phyloP scores from a whole-genome alignment of 2,113 vertebrate species.

The Chaetodon trifascialis region DNA sequence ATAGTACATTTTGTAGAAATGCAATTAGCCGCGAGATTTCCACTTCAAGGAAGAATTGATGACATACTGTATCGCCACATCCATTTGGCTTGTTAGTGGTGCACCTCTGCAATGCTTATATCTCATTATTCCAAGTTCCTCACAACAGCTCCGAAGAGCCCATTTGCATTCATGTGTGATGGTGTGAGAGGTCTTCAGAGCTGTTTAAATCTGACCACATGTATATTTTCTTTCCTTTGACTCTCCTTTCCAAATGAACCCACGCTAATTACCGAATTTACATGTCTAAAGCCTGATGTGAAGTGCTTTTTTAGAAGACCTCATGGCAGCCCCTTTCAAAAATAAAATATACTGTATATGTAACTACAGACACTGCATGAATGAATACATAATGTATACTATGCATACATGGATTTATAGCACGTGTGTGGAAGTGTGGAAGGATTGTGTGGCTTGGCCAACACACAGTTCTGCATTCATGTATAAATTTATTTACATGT shows the following conservation, averaged over 20 bases:
- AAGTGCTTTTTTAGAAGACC: constrained; percentile 1
- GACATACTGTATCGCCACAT: background rate
- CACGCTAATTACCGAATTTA: constrained; percentile 5
- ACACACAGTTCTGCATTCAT: background rate
- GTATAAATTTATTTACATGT: no score
- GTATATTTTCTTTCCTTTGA: constrained; percentile 1
- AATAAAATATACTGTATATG: background rate
- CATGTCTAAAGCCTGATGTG: background rate
- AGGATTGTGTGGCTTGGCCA: background rate
- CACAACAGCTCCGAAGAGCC: constrained; percentile 8
- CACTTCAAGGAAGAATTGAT: constrained; percentile 11
- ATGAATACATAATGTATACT: background rate
- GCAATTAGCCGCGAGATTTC: constrained; percentile 17
- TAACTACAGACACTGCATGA: background rate
- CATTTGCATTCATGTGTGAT: constrained; percentile 32
- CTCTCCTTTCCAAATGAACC: background rate
- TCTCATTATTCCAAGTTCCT: constrained; percentile 47
- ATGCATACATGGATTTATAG: background rate
- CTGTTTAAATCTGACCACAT: constrained; percentile 11
- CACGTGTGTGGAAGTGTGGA: background rate
- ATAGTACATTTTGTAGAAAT: background rate
- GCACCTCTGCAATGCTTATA: constrained; percentile 22
- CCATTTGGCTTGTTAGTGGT: constrained; percentile 44
- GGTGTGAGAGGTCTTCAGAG: constrained; percentile 20
- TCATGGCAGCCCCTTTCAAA: background rate